Evolutionary conservation across 1,140 invertebrate species (phyloP), one percentile per base, ranked within the genome.

Genomic region (Alviniconcha marisindica): DNA sequence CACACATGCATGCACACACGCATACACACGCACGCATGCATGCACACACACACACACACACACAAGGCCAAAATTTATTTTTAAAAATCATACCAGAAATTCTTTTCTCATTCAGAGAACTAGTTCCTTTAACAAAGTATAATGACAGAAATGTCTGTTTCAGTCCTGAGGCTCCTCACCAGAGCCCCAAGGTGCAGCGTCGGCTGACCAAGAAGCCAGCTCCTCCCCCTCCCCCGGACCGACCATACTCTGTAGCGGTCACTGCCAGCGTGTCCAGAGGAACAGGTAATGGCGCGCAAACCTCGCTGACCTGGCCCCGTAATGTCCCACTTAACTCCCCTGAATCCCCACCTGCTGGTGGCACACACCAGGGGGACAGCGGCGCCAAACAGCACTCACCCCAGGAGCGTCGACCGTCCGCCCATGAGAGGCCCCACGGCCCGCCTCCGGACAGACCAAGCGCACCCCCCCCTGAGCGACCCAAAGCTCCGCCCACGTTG

Each of bases 191-290:
- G 60, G 73, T 89, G n/a, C 85, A 85, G 69, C 85, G 87, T 51
- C 84, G 89, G 66, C 69, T 63, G 12, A 86, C 86, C 31, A 83
- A 87, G 60, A 91, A 91, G 77, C 90, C 90, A 48, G 91, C 91
- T 36, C 91, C 91, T 15, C 90, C 89, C 66, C 90, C 90, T 36
- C 90, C 90, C 15, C 89, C 87, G 15, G 89, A 89, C 10, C 85
- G 87, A n/a, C 85, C 89, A 1, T 89, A 87, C 83, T 86, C 84
- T 71, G 87, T 91, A 18, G 88, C 88, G 21, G 90, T 91, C 18
- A 88, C 90, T 38, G 89, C 91, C n/a, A 86, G 85, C 69, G 85
- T 69, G 48, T 44, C 51, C 60, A 84, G n/a, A 73, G 69, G n/a
- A 24, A 44, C 51, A 71, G 76, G 66, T 60, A 78, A 63, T 56